These are phyloP conservation scores for Crotalus tigris DNA, from an alignment of 2,113 vertebrate species.

Conservation along the genomic window DNA sequence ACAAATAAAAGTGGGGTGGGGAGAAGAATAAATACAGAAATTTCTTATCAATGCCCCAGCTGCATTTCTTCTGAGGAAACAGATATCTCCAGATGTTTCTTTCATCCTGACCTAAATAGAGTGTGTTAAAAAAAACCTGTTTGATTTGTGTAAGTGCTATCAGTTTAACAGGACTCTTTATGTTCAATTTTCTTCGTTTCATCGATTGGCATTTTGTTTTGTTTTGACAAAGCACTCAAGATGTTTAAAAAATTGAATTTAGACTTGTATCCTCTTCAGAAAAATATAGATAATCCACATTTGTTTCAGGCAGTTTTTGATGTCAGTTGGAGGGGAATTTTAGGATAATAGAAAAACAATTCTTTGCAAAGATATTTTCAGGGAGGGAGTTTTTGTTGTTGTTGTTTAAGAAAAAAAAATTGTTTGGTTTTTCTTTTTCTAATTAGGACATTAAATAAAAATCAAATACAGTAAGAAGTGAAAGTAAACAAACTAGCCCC, in stretches of 20 bases:
- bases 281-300: neutral
- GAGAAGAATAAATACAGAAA: neutral
- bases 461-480: neutral
- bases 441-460: neutral
- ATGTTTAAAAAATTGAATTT: neutral
- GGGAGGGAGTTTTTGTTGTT: neutral
- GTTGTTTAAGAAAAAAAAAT: neutral
- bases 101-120: neutral
- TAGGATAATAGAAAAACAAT: neutral
- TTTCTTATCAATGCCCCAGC: conserved; percentile 10
- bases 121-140: neutral
- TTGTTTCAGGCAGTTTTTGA: conserved; percentile 8
- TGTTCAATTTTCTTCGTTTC: neutral
- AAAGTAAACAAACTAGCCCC: neutral
- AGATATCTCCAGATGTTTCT: neutral
- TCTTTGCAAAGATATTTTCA: neutral
- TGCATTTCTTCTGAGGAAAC: conserved; percentile 9
- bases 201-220: neutral
- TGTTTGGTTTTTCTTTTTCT: neutral
- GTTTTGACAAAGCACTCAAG: neutral
- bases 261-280: neutral
- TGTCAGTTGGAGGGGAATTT: neutral
- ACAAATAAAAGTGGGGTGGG: neutral
- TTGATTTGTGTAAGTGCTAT: conserved; percentile 18
- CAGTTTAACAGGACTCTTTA: conserved; percentile 1